Conservation (phyloP, 2,797 vertebrate species). For the Acomys russatus region DNA sequence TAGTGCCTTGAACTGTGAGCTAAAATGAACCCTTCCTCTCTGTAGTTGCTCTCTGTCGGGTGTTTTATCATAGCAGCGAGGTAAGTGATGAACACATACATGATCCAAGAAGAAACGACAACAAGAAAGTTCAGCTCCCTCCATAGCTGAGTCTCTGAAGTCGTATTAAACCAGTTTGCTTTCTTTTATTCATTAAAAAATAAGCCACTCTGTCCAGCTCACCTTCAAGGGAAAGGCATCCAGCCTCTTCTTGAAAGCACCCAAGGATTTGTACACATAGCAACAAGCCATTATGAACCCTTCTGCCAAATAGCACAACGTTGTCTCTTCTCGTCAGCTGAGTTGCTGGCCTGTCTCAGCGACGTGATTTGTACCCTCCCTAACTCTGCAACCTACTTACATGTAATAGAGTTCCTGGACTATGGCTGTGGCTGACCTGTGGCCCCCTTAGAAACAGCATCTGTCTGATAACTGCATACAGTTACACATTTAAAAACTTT, state of each 20-base stretch:
- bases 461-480: background rate
- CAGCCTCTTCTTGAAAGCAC: background rate
- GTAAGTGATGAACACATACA: background rate
- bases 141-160: background rate
- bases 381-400: background rate
- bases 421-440: background rate
- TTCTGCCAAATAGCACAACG: background rate
- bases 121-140: background rate
- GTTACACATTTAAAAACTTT: background rate
- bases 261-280: background rate
- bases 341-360: background rate
- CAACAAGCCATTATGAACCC: background rate
- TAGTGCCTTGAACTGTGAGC: background rate
- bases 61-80: background rate
- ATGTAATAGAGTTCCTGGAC: background rate
- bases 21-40: background rate
- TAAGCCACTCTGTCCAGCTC: background rate
- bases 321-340: background rate
- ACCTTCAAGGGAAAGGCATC: background rate
- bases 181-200: background rate
- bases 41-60: background rate
- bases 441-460: background rate
- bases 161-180: background rate
- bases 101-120: background rate
- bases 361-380: background rate